phyloP scores from a whole-genome alignment of 2,797 vertebrate genomes.

The Melanotaenia trifasciata region DNA sequence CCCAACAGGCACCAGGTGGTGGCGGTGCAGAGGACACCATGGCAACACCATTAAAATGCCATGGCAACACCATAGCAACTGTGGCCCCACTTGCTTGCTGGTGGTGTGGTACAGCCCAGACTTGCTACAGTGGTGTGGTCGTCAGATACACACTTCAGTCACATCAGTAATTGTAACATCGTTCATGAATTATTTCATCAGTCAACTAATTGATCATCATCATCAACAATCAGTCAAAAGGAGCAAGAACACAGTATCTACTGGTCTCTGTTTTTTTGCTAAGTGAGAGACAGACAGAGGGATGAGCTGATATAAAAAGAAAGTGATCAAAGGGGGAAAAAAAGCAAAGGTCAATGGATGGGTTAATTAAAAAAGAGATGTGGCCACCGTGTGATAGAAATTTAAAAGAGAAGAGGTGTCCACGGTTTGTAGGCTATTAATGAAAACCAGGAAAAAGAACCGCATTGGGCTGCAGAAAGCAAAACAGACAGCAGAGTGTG shows the following conservation, averaged over 20 bases:
- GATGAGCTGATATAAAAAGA: conserved; percentile 66
- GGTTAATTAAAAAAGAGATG: conserved; percentile 54
- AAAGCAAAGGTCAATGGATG: conserved; percentile 51
- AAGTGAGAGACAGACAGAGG: conserved; percentile 84
- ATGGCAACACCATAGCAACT: conserved; percentile 82
- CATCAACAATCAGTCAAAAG: conserved; percentile 87
- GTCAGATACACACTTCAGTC: conserved; percentile 85
- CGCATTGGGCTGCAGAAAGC: conserved; percentile 46
- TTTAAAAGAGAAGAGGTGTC: conserved; percentile 40
- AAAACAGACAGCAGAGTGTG: conserved; percentile 57
- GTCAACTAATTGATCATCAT: conserved; percentile 83
- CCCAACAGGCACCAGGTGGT: conserved; percentile 82
- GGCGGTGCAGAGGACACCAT: conserved; percentile 79
- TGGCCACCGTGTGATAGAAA: conserved; percentile 35
- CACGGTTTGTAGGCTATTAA: conserved; percentile 44
- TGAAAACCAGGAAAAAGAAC: conserved; percentile 38
- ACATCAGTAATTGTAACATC: conserved; percentile 81
- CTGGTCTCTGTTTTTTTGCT: conserved; percentile 91
- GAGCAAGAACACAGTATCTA: conserved; percentile 91
- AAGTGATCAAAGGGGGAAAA: conserved; percentile 44
- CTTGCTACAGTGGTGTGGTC: conserved; percentile 86
- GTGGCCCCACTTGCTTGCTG: conserved; percentile 78
- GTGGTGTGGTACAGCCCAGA: conserved; percentile 85
- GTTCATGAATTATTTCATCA: conserved; percentile 80
- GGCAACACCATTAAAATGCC: conserved; percentile 78